Conservation (phyloP, 2,888 invertebrate genomes). For the Nomada goodeniana region DNA sequence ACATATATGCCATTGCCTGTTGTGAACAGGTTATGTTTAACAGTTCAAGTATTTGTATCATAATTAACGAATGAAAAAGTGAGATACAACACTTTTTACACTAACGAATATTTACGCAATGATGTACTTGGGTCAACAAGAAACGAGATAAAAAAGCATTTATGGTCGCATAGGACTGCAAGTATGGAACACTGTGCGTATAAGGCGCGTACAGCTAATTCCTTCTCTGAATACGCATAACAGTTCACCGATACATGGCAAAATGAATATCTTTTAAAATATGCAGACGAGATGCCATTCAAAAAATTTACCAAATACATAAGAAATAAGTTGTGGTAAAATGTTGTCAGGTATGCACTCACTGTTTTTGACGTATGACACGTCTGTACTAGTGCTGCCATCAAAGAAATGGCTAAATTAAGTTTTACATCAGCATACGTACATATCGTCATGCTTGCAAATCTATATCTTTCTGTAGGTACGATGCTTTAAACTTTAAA, state of each 20-base stretch:
- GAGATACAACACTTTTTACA: background rate
- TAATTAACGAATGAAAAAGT: background rate
- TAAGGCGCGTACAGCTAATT: background rate
- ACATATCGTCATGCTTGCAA: background rate
- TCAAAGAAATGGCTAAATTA: constrained; percentile 42
- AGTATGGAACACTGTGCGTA: constrained; percentile 33
- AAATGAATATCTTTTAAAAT: background rate
- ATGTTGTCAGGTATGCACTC: constrained; percentile 17
- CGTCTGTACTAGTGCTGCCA: constrained; percentile 61
- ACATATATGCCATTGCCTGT: background rate
- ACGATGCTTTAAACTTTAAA: no score
- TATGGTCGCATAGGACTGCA: constrained; percentile 14
- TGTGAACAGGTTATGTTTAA: constrained; percentile 45
- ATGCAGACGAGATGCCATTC: background rate
- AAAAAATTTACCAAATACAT: constrained; percentile 30
- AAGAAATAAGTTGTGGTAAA: constrained; percentile 27
- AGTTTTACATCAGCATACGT: constrained; percentile 22
- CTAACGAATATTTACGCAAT: constrained; percentile 17
- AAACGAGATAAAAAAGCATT: constrained; percentile 8
- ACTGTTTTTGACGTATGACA: constrained; percentile 62
- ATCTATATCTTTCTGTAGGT: background rate
- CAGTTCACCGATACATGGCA: background rate
- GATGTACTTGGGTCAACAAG: constrained; percentile 7
- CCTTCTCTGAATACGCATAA: background rate
- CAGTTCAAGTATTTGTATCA: constrained; percentile 13